These are phyloP conservation scores for Drosophila pandora DNA, from an alignment of 1,140 invertebrate genomes.

Conservation along the genomic window DNA sequence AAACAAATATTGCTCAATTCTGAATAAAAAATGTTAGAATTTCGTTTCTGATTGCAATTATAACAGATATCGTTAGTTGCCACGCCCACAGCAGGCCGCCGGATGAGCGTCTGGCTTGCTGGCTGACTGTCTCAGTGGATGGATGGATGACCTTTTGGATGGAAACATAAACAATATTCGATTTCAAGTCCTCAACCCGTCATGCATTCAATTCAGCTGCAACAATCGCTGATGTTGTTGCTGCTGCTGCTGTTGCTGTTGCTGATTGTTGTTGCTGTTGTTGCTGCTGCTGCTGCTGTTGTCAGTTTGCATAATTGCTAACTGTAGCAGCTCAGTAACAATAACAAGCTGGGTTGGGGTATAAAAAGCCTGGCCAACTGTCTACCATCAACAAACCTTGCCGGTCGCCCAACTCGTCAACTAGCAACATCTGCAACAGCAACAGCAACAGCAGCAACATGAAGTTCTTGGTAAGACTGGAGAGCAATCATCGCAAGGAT, in stretches of 20 bases:
- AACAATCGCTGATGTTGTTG: conserved; percentile 55
- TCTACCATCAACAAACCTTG: conserved; percentile 57
- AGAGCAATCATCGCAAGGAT: background rate
- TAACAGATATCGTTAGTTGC: conserved; percentile 61
- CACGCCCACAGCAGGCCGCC: conserved; percentile 52
- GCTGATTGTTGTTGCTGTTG: conserved; percentile 20
- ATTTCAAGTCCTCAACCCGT: conserved; percentile 59
- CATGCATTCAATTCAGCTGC: conserved; percentile 63
- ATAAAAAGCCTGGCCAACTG: conserved; percentile 55
- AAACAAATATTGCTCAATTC: conserved; percentile 13
- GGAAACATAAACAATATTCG: conserved; percentile 63
- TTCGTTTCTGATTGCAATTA: conserved; percentile 19
- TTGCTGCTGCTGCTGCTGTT: conserved; percentile 26
- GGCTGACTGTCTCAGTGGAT: conserved; percentile 30
- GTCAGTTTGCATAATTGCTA: conserved; percentile 72
- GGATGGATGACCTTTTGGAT: conserved; percentile 58
- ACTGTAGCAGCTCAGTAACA: conserved; percentile 68
- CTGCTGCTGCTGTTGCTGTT: conserved; percentile 22
- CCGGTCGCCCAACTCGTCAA: conserved; percentile 31
- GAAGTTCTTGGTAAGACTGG: conserved; percentile 67
- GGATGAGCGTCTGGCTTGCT: conserved; percentile 32
- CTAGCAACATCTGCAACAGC: conserved; percentile 27
- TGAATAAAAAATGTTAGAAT: conserved; percentile 16
- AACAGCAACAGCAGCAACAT: conserved; percentile 36
- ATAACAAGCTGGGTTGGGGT: conserved; percentile 37